Base-by-base conservation (phyloP, 2,888 invertebrate species). In the Unio delphinus region DNA sequence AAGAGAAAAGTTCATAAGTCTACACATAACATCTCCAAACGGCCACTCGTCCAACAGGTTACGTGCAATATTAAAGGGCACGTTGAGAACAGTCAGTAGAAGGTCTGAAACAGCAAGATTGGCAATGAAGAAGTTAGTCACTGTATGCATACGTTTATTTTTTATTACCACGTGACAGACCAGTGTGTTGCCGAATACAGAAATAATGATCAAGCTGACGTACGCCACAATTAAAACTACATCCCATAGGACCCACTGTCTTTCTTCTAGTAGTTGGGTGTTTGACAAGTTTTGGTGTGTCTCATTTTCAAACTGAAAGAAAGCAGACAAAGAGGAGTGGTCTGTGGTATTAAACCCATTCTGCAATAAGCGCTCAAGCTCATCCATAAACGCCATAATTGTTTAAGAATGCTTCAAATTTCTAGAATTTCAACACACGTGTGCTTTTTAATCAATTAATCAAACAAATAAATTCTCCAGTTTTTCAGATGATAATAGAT, bases 11-110 rank as follows among this genome's bases (percentile, higher is more conserved):
- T 91, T 91, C 45, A 90, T 88, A 59, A 90, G 73, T 55, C 86
- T 86, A 77, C 91, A 91, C 76, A 91, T 83, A 59, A 88, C 81
- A 20, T 84, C 79, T 0, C 91, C 91, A 74, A 91, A 91, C 5
- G 89, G 89, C 91, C 91, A 91, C 60, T 90, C 89, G 8, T 85
- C 82, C 64, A 90, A 67, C 34, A 91, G 78, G 55, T 89, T 84
- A 17, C 90, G 80, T 2, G 88, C 88, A 18, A 90, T 86, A 76
- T 90, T 91, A 74, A 91, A 90, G 1, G 91, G 91, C 34, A 91
- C 89, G 75, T 91, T 91, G 61, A 91, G 81, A 18, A 87, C 82
- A 0, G 88, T 87, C 7, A 88, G 77, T 17, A 85, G 69, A 3
- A 89, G 69, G 73, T 88, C 88, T 1, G 87, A 86, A 17, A 85